Evolutionary conservation across 1,140 invertebrate species (phyloP), one percentile per base, ranked within the genome.

Genomic region (Drosophila willistoni): DNA sequence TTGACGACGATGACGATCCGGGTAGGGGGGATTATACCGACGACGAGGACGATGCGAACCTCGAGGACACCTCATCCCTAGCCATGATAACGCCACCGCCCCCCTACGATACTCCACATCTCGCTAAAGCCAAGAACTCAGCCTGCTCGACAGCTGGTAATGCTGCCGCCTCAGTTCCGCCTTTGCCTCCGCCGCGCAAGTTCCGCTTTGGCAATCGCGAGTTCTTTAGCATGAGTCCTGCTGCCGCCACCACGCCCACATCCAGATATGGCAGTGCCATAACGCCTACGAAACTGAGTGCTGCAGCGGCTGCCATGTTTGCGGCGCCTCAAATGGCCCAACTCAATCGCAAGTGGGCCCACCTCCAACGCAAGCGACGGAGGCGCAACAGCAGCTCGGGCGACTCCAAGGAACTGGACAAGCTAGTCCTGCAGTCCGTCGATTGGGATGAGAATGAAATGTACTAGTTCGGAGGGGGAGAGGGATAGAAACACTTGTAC

Each of bases 381-480:
- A 78, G 90, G 4, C 77, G 91, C n/a, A 92, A 89, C 64, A 92
- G 91, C 72, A 91, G 91, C 69, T 87, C 91, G 7, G 87, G 90
- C 6, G 91, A 92, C 70, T 90, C 90, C 47, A 92, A 91, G 60
- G 91, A 92, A 55, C 70, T 92, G 54, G 91, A 92, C 61, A 91
- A 92, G 63, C 76, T 92, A 29, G 91, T 92, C 29, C 64, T 92
- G 47, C 90, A 92, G 73, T 91, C 91, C 2, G 90, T 92, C 36
- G 90, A 92, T 64, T 92, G 91, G 91, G 91, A 92, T 71, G 91
- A 92, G 59, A 92, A 92, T 69, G 91, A 92, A 59, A 92, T 92
- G 70, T 92, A 91, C 73, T 92, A 83, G 81, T 33, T 9, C 13
- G 7, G 33, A 72, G 13, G 10, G 42, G 12, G 42, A 3, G 4